These are phyloP conservation scores for Macroglossus sobrinus DNA, from an alignment of 2,113 vertebrate genomes.

Conservation along the genomic window DNA sequence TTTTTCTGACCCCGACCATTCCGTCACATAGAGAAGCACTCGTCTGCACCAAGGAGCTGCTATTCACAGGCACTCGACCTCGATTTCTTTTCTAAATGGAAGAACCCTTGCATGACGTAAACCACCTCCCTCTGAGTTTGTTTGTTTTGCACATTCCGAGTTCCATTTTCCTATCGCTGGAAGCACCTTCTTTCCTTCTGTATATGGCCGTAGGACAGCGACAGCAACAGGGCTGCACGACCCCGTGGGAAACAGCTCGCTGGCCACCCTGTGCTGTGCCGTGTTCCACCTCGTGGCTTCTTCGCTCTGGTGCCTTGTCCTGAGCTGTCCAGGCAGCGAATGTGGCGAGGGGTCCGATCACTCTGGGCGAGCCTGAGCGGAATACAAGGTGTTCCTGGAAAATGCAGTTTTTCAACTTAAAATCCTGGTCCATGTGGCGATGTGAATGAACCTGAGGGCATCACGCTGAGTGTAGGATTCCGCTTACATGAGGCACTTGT, in stretches of 20 bases:
- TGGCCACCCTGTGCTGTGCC: accelerated
- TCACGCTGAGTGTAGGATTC: not conserved
- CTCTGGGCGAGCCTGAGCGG: not conserved
- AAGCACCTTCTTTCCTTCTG: too few species aligned
- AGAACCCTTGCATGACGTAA: not conserved
- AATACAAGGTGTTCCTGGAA: not conserved
- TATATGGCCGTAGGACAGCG: not conserved
- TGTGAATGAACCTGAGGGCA: not conserved
- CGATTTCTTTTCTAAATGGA: constrained; percentile 11
- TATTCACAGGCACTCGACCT: not conserved
- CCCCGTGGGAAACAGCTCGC: not conserved
- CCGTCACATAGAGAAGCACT: not conserved
- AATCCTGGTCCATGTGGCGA: not conserved
- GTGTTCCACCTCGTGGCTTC: not conserved
- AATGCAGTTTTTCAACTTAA: not conserved
- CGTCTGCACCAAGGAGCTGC: not conserved
- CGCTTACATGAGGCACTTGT: not conserved
- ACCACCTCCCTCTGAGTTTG: not conserved
- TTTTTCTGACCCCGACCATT: not conserved
- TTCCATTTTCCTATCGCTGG: not conserved
- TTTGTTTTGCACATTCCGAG: not conserved
- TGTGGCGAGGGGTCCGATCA: not conserved
- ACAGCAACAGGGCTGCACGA: not conserved
- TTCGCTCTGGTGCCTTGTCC: too few species aligned
- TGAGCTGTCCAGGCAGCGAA: not conserved